Conservation (phyloP, 2,888 invertebrate species). For the Beris chalybata region DNA sequence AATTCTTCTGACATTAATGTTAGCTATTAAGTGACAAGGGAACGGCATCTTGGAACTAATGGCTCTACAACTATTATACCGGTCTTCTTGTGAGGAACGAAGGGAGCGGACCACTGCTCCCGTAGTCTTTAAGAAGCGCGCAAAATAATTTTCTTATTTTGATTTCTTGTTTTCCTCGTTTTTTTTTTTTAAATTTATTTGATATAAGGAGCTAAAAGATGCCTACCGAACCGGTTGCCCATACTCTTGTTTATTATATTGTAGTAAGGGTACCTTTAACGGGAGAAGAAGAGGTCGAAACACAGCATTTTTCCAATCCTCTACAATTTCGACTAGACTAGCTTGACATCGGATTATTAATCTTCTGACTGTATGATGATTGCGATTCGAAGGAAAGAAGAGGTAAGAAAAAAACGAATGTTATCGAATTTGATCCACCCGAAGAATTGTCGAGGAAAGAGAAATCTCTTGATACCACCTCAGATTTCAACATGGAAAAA, state of each 20-base stretch:
- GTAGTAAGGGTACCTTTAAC: neutral
- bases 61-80: slow-evolving; percentile 22
- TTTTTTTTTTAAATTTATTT: neutral
- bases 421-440: neutral
- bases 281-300: slow-evolving; percentile 3
- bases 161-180: neutral
- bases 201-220: neutral
- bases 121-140: too few relatives aligned
- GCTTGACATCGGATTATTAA: slow-evolving; percentile 27
- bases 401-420: slow-evolving; percentile 15
- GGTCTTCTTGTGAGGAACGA: neutral
- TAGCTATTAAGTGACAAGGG: slow-evolving; percentile 38
- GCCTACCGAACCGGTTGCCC: neutral
- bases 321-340: slow-evolving; percentile 27
- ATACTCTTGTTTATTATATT: neutral
- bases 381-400: slow-evolving; percentile 9
- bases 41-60: slow-evolving; percentile 35
- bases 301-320: neutral
- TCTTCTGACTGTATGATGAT: slow-evolving; percentile 11
- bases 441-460: neutral
- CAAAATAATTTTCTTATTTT: neutral
- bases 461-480: slow-evolving; percentile 8
- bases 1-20: slow-evolving; percentile 37
- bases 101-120: too few relatives aligned
- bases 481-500: slow-evolving; percentile 34